Percentiles rank a stretch among this genome's conserved stretches.
These are phyloP conservation scores for Laothoe populi DNA, from an alignment of 2,888 invertebrate species.

Conservation along the genomic window DNA sequence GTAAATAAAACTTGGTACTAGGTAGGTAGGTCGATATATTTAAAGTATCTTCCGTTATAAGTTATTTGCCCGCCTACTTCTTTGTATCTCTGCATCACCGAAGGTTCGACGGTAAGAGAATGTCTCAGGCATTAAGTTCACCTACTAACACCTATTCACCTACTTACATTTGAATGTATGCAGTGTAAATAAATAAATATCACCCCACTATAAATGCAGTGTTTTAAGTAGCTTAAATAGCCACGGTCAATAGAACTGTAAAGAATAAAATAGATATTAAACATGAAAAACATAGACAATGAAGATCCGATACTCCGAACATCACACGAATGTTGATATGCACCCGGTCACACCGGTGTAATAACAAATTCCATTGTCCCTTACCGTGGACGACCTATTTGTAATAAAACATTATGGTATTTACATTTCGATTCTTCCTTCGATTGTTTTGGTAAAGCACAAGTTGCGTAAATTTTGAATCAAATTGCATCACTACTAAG, in stretches of 20 bases:
- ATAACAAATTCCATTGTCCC: conserved; percentile 65
- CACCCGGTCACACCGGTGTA: conserved; percentile 45
- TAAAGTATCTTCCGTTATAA: too few species aligned
- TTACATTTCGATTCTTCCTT: conserved; percentile 16
- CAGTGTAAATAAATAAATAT: too few species aligned
- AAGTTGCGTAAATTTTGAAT: not conserved
- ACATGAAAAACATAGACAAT: conserved; percentile 34
- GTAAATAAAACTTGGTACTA: too few species aligned
- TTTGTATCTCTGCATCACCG: too few species aligned
- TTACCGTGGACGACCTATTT: conserved; percentile 45
- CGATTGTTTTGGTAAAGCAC: conserved; percentile 4
- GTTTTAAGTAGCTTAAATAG: not conserved
- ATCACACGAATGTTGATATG: conserved; percentile 33
- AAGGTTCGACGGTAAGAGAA: too few species aligned
- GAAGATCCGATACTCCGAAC: conserved; percentile 31
- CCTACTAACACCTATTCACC: too few species aligned
- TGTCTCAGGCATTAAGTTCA: too few species aligned
- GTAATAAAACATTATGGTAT: conserved; percentile 38
- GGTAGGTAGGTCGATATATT: too few species aligned
- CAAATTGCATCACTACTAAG: too few species aligned
- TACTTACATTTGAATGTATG: too few species aligned
- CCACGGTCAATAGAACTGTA: not conserved
- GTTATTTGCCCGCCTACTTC: too few species aligned
- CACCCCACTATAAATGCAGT: too few species aligned
- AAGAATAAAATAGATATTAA: not conserved